Percentiles rank a stretch among this genome's conserved stretches.
These are phyloP conservation scores for Nyctibius grandis DNA, from an alignment of 2,797 vertebrate genomes.

Conservation along the genomic window DNA sequence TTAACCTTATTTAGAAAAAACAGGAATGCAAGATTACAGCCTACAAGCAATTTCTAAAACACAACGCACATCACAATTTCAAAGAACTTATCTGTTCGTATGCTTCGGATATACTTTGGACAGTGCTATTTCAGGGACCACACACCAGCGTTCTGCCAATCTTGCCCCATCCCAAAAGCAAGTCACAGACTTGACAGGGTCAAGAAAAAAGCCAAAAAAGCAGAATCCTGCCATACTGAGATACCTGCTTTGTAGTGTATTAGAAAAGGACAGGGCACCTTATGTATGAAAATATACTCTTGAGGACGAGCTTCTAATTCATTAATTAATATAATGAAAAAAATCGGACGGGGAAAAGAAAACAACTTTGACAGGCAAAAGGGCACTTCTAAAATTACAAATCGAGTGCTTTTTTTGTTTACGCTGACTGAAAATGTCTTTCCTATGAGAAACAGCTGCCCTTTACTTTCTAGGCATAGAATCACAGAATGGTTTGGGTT, in stretches of 20 bases:
- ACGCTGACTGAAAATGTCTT: not conserved
- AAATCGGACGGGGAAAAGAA: accelerated
- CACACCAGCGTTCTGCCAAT: not conserved
- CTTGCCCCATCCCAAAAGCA: not conserved
- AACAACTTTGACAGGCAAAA: not conserved
- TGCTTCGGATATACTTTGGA: not conserved
- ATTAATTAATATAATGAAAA: not conserved
- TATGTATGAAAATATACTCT: accelerated
- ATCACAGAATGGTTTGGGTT: no score
- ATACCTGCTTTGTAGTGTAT: not conserved
- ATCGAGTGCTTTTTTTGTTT: accelerated
- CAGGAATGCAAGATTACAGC: not conserved
- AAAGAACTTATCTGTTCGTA: not conserved
- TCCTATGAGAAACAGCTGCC: not conserved
- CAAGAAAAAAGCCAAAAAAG: not conserved
- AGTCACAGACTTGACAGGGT: no score
- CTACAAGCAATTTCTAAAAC: not conserved
- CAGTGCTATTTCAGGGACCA: not conserved
- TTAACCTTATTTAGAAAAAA: not conserved
- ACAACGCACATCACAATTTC: accelerated
- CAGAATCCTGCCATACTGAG: not conserved
- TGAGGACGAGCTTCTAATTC: not conserved
- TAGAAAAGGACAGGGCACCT: not conserved
- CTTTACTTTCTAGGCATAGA: not conserved
- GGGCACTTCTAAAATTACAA: accelerated